Evolutionary conservation across 2,797 vertebrate genomes (phyloP).

Genomic region (Peromyscus eremicus): DNA sequence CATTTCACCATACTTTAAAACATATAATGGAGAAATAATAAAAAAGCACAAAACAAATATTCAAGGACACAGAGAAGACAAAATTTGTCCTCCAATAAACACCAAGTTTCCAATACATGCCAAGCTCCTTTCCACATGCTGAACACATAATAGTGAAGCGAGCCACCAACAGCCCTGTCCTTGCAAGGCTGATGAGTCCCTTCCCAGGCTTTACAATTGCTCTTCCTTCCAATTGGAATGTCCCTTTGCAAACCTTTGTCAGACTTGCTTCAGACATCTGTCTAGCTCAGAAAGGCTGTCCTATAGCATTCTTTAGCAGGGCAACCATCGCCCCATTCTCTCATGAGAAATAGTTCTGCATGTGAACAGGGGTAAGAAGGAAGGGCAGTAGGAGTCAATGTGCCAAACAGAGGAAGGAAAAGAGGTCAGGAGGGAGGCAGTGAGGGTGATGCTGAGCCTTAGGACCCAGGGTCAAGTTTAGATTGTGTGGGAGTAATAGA

Average conservation of each 20-base stretch:
- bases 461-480: neutral
- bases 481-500: neutral
- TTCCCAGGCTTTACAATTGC: neutral
- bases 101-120: neutral
- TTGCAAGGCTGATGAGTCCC: neutral
- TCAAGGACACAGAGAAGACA: neutral
- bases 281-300: neutral
- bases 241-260: neutral
- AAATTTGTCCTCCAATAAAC: neutral
- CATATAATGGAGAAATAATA: neutral
- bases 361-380: neutral
- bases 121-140: neutral
- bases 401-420: neutral
- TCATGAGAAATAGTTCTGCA: neutral
- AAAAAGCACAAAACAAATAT: conserved; percentile 10
- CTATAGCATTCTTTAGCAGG: neutral
- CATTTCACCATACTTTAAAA: conserved; percentile 3
- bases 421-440: neutral
- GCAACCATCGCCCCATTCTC: neutral
- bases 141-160: neutral
- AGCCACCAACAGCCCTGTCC: neutral
- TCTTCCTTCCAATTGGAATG: neutral
- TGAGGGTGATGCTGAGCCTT: neutral
- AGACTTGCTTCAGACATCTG: neutral
- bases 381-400: neutral